Base-by-base conservation (phyloP, 2,888 invertebrate species). In the Bibio marci region DNA sequence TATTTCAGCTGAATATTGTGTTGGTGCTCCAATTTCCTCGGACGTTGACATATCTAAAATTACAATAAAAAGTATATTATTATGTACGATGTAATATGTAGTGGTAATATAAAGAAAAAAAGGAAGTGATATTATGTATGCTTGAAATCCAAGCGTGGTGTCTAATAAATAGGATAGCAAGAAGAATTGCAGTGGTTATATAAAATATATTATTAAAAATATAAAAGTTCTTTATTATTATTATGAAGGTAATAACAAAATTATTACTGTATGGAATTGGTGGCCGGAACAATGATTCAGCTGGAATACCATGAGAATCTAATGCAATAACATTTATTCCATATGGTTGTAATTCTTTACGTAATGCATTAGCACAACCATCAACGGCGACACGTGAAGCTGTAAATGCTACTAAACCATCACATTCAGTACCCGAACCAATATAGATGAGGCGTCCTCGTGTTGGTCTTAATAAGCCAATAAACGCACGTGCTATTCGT, bases 331-430 rank as follows among this genome's bases (percentile, higher is more conserved):
- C 82, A 52, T 73, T 75, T 41, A 86, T 71, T 11, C 79, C 74
- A 43, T 74, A 70, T 4, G 78, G 71, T 39, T 71, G 71, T 45
- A 83, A 60, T 47, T 80, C 76, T 32, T 73, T 66, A 26, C 80
- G 66, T 44, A 85, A 58, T 6, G 81, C 80, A 26, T 74, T 71
- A 43, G 80, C 80, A 5, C 81, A 83, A 40, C 82, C 83, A 62
- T 81, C 80, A 13, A 83, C 81, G 7, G 82, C 83, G 58, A 78
- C 77, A 28, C 80, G 69, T 0, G 73, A 76, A 5, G 69, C 70
- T 42, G 64, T 66, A 49, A 66, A 71, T 37, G 69, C 71, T 19
- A 71, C 69, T 43, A 71, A 50, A 19, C 70, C 70, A 12, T 63
- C 59, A 14, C 66, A 65, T 30, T 55, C 54, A 44, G 57, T 59